These are phyloP conservation scores for Drosophila eohydei DNA, from an alignment of 2,888 invertebrate species.

Conservation along the genomic window DNA sequence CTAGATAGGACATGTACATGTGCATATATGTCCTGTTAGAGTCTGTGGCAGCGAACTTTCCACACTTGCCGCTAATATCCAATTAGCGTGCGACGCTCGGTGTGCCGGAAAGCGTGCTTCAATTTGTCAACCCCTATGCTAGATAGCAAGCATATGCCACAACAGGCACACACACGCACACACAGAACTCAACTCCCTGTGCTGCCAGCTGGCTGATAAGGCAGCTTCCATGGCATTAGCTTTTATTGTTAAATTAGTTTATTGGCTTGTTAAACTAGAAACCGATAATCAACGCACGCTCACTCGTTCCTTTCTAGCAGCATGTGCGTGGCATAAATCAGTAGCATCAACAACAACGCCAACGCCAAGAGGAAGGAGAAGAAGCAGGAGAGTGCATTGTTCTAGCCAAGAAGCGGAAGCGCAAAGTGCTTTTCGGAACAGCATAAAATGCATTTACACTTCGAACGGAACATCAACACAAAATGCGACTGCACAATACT, in stretches of 20 bases:
- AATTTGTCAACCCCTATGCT: slow-evolving; percentile 73
- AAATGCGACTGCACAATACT: slow-evolving; percentile 98
- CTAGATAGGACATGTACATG: slow-evolving; percentile 66
- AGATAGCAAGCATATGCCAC: slow-evolving; percentile 54
- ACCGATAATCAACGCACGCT: slow-evolving; percentile 62
- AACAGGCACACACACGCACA: slow-evolving; percentile 26
- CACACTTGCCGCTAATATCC: slow-evolving; percentile 74
- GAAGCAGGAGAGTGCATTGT: slow-evolving; percentile 35
- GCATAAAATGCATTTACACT: slow-evolving; percentile 95
- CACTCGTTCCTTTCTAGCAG: slow-evolving; percentile 45
- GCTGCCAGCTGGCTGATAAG: slow-evolving; percentile 62
- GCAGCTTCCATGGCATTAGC: slow-evolving; percentile 52
- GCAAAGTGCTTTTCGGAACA: slow-evolving; percentile 40
- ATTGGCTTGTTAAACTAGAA: slow-evolving; percentile 75
- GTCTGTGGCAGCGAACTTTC: slow-evolving; percentile 29
- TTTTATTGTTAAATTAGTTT: slow-evolving; percentile 77
- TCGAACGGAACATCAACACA: slow-evolving; percentile 96
- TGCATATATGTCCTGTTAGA: slow-evolving; percentile 16
- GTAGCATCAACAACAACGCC: slow-evolving; percentile 3
- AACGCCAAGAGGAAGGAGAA: slow-evolving; percentile 8
- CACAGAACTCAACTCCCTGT: slow-evolving; percentile 13
- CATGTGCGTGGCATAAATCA: slow-evolving; percentile 67
- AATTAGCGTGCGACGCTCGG: slow-evolving; percentile 65
- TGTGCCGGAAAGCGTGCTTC: slow-evolving; percentile 68
- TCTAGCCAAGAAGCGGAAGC: slow-evolving; percentile 46